Base-by-base conservation (phyloP, 2,113 vertebrate genomes). In the Opisthocomus hoazin region DNA sequence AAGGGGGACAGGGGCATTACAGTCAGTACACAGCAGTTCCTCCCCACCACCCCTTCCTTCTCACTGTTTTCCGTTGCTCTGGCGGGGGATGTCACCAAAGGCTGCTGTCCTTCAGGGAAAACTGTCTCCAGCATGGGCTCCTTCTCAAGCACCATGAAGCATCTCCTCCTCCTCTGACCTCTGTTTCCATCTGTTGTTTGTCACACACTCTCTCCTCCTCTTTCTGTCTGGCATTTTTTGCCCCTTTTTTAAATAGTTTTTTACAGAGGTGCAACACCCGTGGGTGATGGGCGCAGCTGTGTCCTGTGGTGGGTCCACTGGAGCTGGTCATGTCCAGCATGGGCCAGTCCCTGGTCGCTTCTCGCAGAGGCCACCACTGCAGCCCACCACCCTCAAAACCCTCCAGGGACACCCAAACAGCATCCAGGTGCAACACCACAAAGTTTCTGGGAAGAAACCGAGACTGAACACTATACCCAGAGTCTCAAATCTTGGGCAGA, bases 1-100 rank as follows among this genome's bases (percentile, higher is more conserved):
- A 0, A 71, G 27, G 2, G 15, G 36, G 4, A 53, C 0, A 0
- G 9, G 15, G 46, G 3, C 18, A 57, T 39, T 46, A 30, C 34
- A 36, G 13, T 23, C 63, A 43, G 20, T 26, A 48, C 16, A 39
- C 19, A 57, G 39, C 0, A 0, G 8, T 13, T 95, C 21, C 12
- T 75, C 30, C 57, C 56, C 2, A 2, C 21, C 10, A 22, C 9
- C 2, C 11, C 37, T 73, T 77, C 36, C 7, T 39, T 63, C 22
- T 50, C 7, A 0, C 22, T 68, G 9, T 53, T 69, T 26, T 34
- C 46, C 19, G 15, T 39, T 68, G 61, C 36, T 79, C 5, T 13
- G 26, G 20, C 0, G 2, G 3, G 7, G 37, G 8, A 4, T 34
- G 18, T 69, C 45, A 43, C 41, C 30, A 58, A 37, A 70, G 22